Evolutionary conservation across 2,113 vertebrate genomes (phyloP).

Genomic region (Cryptoleucopteryx plumbea): DNA sequence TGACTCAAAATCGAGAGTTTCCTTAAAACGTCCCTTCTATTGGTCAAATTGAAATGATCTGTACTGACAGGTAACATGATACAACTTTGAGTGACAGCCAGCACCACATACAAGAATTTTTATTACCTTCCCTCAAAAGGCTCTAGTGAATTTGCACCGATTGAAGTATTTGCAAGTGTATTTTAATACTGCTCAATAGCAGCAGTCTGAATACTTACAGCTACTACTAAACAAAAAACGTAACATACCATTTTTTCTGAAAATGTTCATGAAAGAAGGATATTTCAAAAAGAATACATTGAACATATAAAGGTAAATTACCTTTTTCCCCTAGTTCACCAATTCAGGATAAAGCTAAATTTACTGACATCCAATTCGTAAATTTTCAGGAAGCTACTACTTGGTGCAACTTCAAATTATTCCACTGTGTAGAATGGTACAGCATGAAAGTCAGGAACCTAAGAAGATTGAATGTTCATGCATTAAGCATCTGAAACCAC

Average conservation of each 20-base stretch:
- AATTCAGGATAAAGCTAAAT: background rate
- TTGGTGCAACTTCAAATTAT: background rate
- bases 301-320: background rate
- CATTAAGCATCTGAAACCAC: background rate
- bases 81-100: background rate
- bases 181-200: background rate
- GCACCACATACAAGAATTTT: background rate
- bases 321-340: background rate
- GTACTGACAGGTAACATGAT: background rate
- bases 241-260: background rate
- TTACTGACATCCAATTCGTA: background rate
- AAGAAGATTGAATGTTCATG: background rate
- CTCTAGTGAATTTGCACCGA: background rate
- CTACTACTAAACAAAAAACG: background rate
- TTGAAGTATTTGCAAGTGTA: background rate
- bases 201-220: background rate
- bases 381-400: background rate
- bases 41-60: background rate
- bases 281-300: background rate
- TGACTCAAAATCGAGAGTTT: background rate
- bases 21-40: background rate
- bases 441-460: background rate
- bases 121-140: background rate
- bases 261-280: background rate
- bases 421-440: fast-evolving